Conservation (phyloP, 2,888 invertebrate genomes). For the Dioctria linearis region DNA sequence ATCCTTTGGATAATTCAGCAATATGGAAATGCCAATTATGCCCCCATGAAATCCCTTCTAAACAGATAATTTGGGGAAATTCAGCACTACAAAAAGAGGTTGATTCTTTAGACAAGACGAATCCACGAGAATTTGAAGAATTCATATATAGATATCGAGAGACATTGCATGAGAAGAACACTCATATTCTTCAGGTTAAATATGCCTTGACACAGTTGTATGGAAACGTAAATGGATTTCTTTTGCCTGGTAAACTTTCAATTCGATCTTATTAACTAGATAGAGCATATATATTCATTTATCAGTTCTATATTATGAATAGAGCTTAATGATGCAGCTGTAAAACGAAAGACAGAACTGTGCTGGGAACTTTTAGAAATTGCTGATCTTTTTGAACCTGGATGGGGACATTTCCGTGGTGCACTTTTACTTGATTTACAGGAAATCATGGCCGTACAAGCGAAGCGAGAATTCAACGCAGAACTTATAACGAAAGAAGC, state of each 20-base stretch:
- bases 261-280: slow-evolving; percentile 5
- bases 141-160: slow-evolving; percentile 77
- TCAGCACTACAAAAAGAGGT: slow-evolving; percentile 77
- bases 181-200: slow-evolving; percentile 79
- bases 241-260: slow-evolving; percentile 71
- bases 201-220: slow-evolving; percentile 80
- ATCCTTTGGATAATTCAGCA: slow-evolving; percentile 76
- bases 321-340: slow-evolving; percentile 75
- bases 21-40: slow-evolving; percentile 80
- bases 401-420: slow-evolving; percentile 77
- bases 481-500: slow-evolving; percentile 73
- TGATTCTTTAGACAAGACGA: slow-evolving; percentile 72
- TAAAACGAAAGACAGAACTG: slow-evolving; percentile 77
- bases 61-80: slow-evolving; percentile 77
- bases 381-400: slow-evolving; percentile 78
- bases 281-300: slow-evolving; percentile 59
- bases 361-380: slow-evolving; percentile 79
- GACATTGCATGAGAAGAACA: slow-evolving; percentile 78
- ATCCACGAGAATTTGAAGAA: slow-evolving; percentile 75
- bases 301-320: slow-evolving; percentile 50
- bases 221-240: slow-evolving; percentile 75
- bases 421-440: slow-evolving; percentile 78
- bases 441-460: slow-evolving; percentile 75
- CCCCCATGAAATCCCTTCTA: slow-evolving; percentile 73
- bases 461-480: slow-evolving; percentile 73